phyloP scores from a whole-genome alignment of 2,113 vertebrate genomes.

The Aix galericulata region DNA sequence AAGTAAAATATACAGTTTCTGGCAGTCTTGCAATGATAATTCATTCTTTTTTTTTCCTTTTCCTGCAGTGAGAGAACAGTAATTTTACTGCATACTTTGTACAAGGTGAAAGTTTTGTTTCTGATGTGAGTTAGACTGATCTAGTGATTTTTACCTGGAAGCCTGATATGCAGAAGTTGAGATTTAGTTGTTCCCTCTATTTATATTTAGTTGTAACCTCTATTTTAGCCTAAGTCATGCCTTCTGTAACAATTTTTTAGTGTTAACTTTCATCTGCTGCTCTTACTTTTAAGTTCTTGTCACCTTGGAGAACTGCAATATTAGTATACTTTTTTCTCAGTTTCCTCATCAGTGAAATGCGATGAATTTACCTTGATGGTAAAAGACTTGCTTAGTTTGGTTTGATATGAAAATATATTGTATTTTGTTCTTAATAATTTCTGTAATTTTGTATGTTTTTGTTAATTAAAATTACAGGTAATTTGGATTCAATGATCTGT shows the following conservation, averaged over 20 bases:
- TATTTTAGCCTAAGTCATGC: not conserved
- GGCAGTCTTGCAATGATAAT: not conserved
- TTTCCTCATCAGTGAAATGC: not conserved
- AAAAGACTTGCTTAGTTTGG: not conserved
- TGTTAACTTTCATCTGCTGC: not conserved
- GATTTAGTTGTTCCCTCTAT: not conserved
- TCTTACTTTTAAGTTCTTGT: not conserved
- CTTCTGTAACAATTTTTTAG: not conserved
- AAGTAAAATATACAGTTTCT: not conserved
- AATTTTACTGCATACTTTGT: not conserved
- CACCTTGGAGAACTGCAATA: not conserved
- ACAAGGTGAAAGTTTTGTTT: not conserved
- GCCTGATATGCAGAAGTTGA: not conserved
- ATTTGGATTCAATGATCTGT: too few relatives aligned
- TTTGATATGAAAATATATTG: accelerated
- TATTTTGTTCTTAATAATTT: not conserved
- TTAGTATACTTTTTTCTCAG: not conserved
- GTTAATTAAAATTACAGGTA: not conserved
- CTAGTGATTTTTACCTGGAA: not conserved
- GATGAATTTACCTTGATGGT: not conserved
- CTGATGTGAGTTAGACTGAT: not conserved
- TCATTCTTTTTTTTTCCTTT: not conserved
- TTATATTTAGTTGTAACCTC: not conserved
- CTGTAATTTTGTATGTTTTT: not conserved
- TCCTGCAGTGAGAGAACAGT: not conserved